Base-by-base conservation (phyloP, 92 coral and sea anemone species). In the Porites rus region DNA sequence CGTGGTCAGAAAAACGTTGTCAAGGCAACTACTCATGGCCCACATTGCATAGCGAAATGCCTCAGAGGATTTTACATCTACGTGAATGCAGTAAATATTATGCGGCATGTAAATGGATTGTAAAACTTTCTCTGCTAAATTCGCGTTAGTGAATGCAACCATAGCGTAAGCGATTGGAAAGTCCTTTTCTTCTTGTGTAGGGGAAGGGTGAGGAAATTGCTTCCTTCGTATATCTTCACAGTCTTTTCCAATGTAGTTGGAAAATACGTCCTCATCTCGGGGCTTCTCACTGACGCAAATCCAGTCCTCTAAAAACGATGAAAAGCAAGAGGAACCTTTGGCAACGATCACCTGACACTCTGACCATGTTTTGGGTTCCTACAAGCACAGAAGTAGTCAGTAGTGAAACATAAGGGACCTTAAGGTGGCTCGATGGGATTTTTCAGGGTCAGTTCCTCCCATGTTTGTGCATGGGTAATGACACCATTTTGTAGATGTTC, bases 151-250 rank as follows among this genome's bases (percentile, higher is more conserved):
- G 63, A 53, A 81, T 69, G 69, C 8, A 81, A 81, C 75, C 54
- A 81, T 69, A 14, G 76, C 85, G 54, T 81, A 81, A 81, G 85
- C 85, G 16, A 81, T 69, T 10, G 85, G 85, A 22, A 69, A 54
- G 54, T 81, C 59, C 51, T 18, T 69, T 52, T 72, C 85, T 69
- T 78, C 43, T 19, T 64, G 60, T 20, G 82, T 64, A 21, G 72
- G 82, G 56, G 82, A 5, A 43, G 82, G 60, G 56, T 78, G 72
- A 43, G 82, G 46, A 38, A 78, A 78, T 38, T 10, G 8, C 20
- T 78, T 19, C 46, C 46, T 64, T 64, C 25, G 46, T 20, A 78
- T 72, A n/a, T 10, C 61, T 4, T 64, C 59, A 4, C 82, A 78
- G 17, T 43, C 62, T 19, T 46, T 78, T 78, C 31, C 82, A 43